These are phyloP conservation scores for Erebia aethiops DNA, from an alignment of 2,888 invertebrate genomes.

Conservation along the genomic window DNA sequence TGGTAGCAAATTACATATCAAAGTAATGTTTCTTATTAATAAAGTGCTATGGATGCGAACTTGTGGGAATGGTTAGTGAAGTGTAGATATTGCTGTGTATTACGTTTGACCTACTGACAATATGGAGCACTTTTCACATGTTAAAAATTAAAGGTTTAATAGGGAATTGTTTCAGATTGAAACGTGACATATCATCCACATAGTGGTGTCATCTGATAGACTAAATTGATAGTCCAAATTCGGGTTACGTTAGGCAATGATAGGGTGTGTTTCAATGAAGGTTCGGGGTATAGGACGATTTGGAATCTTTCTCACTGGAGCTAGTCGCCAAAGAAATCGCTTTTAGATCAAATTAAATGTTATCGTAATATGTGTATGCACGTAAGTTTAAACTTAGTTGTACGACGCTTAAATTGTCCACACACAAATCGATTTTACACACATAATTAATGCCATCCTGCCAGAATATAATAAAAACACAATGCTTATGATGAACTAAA, in stretches of 20 bases:
- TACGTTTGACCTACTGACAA: conserved; percentile 74
- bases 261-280: conserved; percentile 33
- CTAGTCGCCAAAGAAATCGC: conserved; percentile 78
- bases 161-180: conserved; percentile 70
- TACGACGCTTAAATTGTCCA: conserved; percentile 80
- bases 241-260: conserved; percentile 47
- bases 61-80: conserved; percentile 65
- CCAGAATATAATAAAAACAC: conserved; percentile 74
- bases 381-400: conserved; percentile 76
- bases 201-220: conserved; percentile 71
- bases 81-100: conserved; percentile 56
- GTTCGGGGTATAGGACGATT: conserved; percentile 54
- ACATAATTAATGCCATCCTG: conserved; percentile 76
- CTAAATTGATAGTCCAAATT: conserved; percentile 59
- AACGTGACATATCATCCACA: conserved; percentile 77
- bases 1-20: conserved; percentile 81
- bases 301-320: conserved; percentile 81
- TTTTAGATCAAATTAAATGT: conserved; percentile 75
- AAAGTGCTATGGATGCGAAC: conserved; percentile 47
- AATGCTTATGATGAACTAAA: conserved; percentile 81
- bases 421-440: conserved; percentile 79
- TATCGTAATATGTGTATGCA: conserved; percentile 74
- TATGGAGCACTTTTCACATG: conserved; percentile 70
- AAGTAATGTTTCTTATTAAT: conserved; percentile 71
- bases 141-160: conserved; percentile 76